phyloP scores from a whole-genome alignment of 2,797 vertebrate genomes.

The Arremon aurantiirostris region DNA sequence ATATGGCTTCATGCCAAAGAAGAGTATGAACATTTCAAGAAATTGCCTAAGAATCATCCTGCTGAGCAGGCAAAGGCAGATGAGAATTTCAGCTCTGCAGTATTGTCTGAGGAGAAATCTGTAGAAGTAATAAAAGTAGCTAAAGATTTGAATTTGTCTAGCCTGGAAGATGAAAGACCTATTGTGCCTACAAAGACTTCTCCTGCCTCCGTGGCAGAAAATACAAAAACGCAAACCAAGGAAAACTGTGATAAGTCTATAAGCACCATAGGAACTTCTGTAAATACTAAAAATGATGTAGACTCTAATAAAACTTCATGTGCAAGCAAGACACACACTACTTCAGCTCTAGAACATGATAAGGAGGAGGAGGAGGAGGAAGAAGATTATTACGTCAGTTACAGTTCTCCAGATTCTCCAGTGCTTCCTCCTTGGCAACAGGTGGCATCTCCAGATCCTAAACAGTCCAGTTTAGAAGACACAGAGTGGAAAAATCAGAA shows the following conservation, averaged over 20 bases:
- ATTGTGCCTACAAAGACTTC: constrained; percentile 68
- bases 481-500: constrained; percentile 52
- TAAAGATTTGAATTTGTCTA: constrained; percentile 59
- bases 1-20: constrained; percentile 93
- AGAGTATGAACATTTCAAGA: constrained; percentile 87
- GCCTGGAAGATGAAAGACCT: constrained; percentile 61
- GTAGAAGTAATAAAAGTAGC: constrained; percentile 57
- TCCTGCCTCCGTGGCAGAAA: constrained; percentile 43
- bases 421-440: constrained; percentile 87
- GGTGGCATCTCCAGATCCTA: constrained; percentile 71
- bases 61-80: constrained; percentile 59
- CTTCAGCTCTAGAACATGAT: constrained; percentile 38
- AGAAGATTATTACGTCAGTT: constrained; percentile 69
- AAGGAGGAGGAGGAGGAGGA: constrained; percentile 68
- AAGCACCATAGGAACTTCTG: constrained; percentile 52
- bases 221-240: constrained; percentile 44
- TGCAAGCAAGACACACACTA: constrained; percentile 53
- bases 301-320: constrained; percentile 39
- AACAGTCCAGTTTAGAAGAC: constrained; percentile 40
- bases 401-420: constrained; percentile 81
- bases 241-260: constrained; percentile 71
- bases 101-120: constrained; percentile 63
- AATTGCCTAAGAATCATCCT: constrained; percentile 67
- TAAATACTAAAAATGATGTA: constrained; percentile 36
- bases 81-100: constrained; percentile 36